phyloP scores from a whole-genome alignment of 2,888 invertebrate species.

The Athalia rosae region DNA sequence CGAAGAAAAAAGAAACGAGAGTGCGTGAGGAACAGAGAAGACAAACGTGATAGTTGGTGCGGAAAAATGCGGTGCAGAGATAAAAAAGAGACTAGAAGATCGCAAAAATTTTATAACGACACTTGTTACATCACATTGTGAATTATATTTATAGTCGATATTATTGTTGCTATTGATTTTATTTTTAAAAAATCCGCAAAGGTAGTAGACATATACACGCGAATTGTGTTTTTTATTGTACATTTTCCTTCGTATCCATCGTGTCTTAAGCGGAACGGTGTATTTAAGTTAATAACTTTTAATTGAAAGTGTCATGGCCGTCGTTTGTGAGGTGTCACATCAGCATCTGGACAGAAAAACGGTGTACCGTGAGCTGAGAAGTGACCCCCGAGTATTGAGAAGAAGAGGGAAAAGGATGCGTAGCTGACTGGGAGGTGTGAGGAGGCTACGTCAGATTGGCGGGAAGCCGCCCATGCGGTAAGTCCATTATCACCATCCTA shows the following conservation, averaged over 20 bases:
- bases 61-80: too few relatives aligned
- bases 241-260: neutral
- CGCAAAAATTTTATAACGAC: too few relatives aligned
- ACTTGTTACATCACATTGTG: too few relatives aligned
- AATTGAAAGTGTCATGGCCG: slow-evolving; percentile 38
- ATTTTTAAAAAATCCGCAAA: too few relatives aligned
- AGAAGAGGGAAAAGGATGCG: slow-evolving; percentile 33
- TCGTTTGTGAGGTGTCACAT: neutral
- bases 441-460: slow-evolving; percentile 28
- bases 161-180: too few relatives aligned
- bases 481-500: neutral
- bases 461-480: slow-evolving; percentile 43
- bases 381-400: slow-evolving; percentile 4
- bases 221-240: too few relatives aligned
- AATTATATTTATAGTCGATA: too few relatives aligned
- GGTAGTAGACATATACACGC: too few relatives aligned
- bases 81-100: too few relatives aligned
- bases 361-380: neutral
- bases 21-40: too few relatives aligned
- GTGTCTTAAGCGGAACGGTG: slow-evolving; percentile 47
- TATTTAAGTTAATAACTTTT: slow-evolving; percentile 42
- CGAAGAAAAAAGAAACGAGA: too few relatives aligned
- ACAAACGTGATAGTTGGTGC: too few relatives aligned
- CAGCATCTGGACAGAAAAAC: slow-evolving; percentile 1
- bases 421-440: slow-evolving; percentile 29